Base-by-base conservation (phyloP, 2,888 invertebrate species). In the Elegia similella region DNA sequence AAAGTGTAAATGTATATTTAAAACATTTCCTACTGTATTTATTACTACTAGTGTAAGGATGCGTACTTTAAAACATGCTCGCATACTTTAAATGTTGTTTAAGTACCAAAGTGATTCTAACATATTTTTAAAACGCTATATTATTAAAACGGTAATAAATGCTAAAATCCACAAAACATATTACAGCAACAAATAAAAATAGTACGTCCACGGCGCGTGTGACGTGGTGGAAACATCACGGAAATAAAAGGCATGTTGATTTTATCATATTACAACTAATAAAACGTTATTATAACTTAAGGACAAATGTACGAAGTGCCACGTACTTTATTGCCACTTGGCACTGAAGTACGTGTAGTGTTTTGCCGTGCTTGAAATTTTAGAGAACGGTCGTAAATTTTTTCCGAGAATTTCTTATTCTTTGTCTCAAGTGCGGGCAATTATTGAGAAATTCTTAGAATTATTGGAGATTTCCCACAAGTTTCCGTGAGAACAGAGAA, bases 141-240 rank as follows among this genome's bases (percentile, higher is more conserved):
- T n/a, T n/a, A 65, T 71, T 70, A 74, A 75, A 73, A 72, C 61
- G 69, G 73, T 72, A 75, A 77, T 86, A 87, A 88, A 88, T 88
- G 87, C 88, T 82, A 68, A 70, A 69, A 46, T 44, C 44, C 44
- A 30, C 44, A 30, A 67, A 69, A 65, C 68, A 69, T 58, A 62
- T 62, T 66, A 54, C 30, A 53, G 53, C 65, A 63, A 60, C 32
- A 32, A 12, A 10, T 12, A n/a, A 38, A 38, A 38, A 38, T 38
- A 1, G 12, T 38, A 0, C n/a, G n/a, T 6, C 38, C 38, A n/a
- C 38, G 38, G 12, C 38, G 5, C 12, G 38, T n/a, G 12, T 12
- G 12, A n/a, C 38, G 3, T 38, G 38, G n/a, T 38, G 12, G n/a
- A n/a, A n/a, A 8, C 10, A 12, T 12, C 38, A n/a, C 5, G 38